These are phyloP conservation scores for Cyprinodon brontotheroides DNA, from an alignment of 2,113 vertebrate species.

Conservation along the genomic window DNA sequence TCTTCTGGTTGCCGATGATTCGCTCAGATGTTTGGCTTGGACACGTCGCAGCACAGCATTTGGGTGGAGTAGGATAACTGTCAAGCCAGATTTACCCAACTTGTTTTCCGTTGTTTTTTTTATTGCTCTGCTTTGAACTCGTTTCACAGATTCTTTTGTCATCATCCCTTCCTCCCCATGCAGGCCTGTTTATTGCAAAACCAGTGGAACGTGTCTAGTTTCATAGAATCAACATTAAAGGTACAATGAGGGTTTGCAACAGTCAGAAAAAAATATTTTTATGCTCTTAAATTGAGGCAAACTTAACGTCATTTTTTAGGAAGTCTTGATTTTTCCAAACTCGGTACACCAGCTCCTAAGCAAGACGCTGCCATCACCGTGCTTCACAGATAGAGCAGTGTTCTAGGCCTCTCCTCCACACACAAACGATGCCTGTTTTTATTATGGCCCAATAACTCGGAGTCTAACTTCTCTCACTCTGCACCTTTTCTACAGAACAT, in stretches of 20 bases:
- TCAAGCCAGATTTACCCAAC: constrained; percentile 13
- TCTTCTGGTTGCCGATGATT: constrained; percentile 52
- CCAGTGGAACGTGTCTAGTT: neutral
- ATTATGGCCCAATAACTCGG: too few species aligned
- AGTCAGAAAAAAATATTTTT: neutral
- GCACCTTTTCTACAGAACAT: too few species aligned
- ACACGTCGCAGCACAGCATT: constrained; percentile 21
- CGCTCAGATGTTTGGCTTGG: constrained; percentile 37
- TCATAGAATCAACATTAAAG: neutral
- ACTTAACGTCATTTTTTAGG: too few species aligned
- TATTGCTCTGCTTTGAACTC: constrained; percentile 4
- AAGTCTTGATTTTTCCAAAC: too few species aligned
- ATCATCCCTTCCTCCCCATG: neutral
- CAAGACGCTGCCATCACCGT: too few species aligned
- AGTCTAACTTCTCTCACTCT: too few species aligned
- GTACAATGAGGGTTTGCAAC: neutral
- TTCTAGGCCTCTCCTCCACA: too few species aligned
- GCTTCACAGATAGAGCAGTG: too few species aligned
- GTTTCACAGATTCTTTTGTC: constrained; percentile 1
- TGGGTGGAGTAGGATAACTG: constrained; percentile 43
- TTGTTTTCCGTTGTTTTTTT: constrained; percentile 2
- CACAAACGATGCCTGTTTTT: too few species aligned
- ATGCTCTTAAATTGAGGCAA: too few species aligned
- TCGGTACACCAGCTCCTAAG: too few species aligned
- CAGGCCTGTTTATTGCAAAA: neutral